Conservation (phyloP, 2,797 vertebrate species). For the Microctenopoma steveboyesi region DNA sequence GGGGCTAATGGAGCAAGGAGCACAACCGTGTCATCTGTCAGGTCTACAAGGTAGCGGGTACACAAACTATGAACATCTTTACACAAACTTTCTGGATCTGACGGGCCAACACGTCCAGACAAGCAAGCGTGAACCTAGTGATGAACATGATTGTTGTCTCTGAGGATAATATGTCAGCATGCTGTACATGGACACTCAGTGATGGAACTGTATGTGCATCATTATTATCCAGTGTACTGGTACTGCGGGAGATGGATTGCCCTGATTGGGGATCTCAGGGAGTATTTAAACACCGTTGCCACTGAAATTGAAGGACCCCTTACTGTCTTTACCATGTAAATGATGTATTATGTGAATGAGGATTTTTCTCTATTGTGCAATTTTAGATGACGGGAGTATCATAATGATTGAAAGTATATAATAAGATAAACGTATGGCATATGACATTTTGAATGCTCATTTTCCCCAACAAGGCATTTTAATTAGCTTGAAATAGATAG, state of each 20-base stretch:
- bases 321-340: no score
- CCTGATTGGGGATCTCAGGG: no score
- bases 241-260: no score
- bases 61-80: slow-evolving; percentile 53
- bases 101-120: slow-evolving; percentile 43
- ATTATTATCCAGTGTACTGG: no score
- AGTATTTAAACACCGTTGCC: no score
- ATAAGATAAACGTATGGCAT: neutral
- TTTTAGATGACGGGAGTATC: neutral
- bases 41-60: slow-evolving; percentile 58
- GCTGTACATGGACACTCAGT: neutral
- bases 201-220: neutral
- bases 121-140: slow-evolving; percentile 42
- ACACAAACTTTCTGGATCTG: slow-evolving; percentile 42
- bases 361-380: neutral
- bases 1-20: slow-evolving; percentile 52
- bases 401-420: neutral
- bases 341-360: no score
- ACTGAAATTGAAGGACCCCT: neutral
- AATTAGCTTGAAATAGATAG: neutral
- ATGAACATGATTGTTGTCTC: slow-evolving; percentile 29
- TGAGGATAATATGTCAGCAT: slow-evolving; percentile 11
- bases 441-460: neutral
- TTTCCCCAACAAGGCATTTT: slow-evolving; percentile 2
- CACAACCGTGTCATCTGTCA: slow-evolving; percentile 45